Percentiles rank a stretch among this genome's conserved stretches.
phyloP scores from a whole-genome alignment of 2,113 vertebrate species.

The Mohoua ochrocephala region DNA sequence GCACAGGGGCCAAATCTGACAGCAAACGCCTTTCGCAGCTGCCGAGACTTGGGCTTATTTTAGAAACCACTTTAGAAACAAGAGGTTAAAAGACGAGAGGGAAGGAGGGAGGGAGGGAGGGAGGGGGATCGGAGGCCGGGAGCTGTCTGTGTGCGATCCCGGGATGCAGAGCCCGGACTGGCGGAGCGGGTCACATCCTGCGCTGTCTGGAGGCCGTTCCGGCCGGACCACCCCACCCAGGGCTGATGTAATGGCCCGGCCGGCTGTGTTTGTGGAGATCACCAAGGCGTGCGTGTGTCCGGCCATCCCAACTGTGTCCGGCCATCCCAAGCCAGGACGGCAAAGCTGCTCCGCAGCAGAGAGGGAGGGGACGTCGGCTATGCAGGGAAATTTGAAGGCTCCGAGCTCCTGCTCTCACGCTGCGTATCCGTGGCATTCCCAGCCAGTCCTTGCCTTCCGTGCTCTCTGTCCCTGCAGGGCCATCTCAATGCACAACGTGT shows the following conservation, averaged over 20 bases:
- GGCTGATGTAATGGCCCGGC: constrained; percentile 64
- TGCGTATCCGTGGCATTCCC: fast-evolving
- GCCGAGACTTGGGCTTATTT: constrained; percentile 49
- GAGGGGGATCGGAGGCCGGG: background rate
- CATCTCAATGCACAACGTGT: background rate
- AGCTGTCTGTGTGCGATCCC: background rate
- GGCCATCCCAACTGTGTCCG: background rate
- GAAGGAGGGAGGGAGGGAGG: background rate
- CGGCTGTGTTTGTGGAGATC: constrained; percentile 55
- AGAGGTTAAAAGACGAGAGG: constrained; percentile 45
- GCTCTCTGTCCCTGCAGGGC: background rate
- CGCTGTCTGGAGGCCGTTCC: constrained; percentile 42
- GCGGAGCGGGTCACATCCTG: constrained; percentile 39
- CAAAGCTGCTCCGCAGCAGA: background rate
- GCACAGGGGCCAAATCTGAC: constrained; percentile 48
- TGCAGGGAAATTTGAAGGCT: background rate
- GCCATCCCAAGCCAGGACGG: background rate
- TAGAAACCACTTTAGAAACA: constrained; percentile 68
- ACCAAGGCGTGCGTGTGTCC: constrained; percentile 36
- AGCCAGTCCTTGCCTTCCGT: fast-evolving
- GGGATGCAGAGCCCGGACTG: constrained; percentile 12
- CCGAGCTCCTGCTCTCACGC: background rate
- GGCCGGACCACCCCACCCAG: constrained; percentile 63
- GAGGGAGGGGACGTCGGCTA: background rate
- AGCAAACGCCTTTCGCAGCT: constrained; percentile 33